Conservation (phyloP, 2,113 vertebrate genomes). For the Elachura formosa region DNA sequence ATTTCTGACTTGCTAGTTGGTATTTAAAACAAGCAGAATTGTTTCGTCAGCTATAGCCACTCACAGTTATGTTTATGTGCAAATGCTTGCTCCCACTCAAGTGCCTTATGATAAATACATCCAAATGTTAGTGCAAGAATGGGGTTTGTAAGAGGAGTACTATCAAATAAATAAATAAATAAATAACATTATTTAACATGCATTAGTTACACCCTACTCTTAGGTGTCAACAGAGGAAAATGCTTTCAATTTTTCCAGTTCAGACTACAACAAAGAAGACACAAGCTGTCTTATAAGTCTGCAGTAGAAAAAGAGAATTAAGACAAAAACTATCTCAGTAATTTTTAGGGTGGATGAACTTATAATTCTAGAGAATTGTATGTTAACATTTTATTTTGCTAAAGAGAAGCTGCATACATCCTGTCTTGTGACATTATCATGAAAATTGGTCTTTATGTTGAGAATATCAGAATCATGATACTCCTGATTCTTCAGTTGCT, state of each 20-base stretch:
- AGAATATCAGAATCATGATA: not conserved
- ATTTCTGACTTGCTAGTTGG: not conserved
- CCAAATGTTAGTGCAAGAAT: not conserved
- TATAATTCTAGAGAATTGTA: not conserved
- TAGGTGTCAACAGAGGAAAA: not conserved
- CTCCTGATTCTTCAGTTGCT: not conserved
- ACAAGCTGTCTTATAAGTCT: not conserved
- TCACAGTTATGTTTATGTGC: not conserved
- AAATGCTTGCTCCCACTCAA: not conserved
- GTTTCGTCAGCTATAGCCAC: not conserved
- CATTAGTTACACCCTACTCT: not conserved
- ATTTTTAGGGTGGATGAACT: not conserved
- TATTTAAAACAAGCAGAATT: not conserved
- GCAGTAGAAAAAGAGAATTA: not conserved
- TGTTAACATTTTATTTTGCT: not conserved
- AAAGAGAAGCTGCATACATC: not conserved
- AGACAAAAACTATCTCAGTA: not conserved
- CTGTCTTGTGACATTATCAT: not conserved
- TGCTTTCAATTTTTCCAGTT: not conserved
- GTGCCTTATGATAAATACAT: not conserved
- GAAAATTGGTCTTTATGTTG: not conserved
- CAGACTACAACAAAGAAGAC: not conserved
- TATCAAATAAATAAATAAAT: not conserved
- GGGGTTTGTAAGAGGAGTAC: not conserved
- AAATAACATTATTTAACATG: not conserved